Conservation (phyloP, 1,140 invertebrate species). For the Rhysida immarginata region DNA sequence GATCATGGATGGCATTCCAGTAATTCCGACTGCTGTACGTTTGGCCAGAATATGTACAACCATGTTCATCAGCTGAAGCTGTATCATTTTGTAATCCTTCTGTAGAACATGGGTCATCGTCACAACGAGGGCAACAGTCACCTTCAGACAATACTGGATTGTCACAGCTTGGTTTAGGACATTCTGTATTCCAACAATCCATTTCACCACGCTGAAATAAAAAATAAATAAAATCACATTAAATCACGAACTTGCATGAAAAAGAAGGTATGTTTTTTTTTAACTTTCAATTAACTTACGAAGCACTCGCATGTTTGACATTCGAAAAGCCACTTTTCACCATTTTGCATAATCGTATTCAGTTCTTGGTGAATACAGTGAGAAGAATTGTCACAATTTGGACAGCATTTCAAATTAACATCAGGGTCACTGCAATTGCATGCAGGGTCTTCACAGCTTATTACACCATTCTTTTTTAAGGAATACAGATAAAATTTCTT, state of each 20-base stretch:
- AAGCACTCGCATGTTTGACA: constrained; percentile 81
- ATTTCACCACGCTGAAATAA: constrained; percentile 59
- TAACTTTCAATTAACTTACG: constrained; percentile 32
- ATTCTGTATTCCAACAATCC: constrained; percentile 74
- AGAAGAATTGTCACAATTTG: constrained; percentile 51
- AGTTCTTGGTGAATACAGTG: constrained; percentile 63
- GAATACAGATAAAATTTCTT: constrained; percentile 1
- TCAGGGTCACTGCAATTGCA: constrained; percentile 41
- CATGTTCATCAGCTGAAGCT: constrained; percentile 21
- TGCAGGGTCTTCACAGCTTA: constrained; percentile 39
- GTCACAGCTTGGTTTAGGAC: constrained; percentile 52
- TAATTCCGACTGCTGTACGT: constrained; percentile 43
- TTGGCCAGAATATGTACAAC: constrained; percentile 42
- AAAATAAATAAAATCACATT: constrained; percentile 5
- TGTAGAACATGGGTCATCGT: constrained; percentile 37
- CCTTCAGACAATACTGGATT: constrained; percentile 44
- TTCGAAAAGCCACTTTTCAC: constrained; percentile 72
- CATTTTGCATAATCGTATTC: constrained; percentile 53
- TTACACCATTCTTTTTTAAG: constrained; percentile 41
- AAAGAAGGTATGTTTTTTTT: neutral
- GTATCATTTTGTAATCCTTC: constrained; percentile 16
- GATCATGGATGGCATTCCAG: constrained; percentile 44
- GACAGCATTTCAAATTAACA: constrained; percentile 45
- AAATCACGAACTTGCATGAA: neutral
- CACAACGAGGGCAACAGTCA: constrained; percentile 55